phyloP scores from a whole-genome alignment of 2,113 vertebrate genomes.

The Hucho hucho region DNA sequence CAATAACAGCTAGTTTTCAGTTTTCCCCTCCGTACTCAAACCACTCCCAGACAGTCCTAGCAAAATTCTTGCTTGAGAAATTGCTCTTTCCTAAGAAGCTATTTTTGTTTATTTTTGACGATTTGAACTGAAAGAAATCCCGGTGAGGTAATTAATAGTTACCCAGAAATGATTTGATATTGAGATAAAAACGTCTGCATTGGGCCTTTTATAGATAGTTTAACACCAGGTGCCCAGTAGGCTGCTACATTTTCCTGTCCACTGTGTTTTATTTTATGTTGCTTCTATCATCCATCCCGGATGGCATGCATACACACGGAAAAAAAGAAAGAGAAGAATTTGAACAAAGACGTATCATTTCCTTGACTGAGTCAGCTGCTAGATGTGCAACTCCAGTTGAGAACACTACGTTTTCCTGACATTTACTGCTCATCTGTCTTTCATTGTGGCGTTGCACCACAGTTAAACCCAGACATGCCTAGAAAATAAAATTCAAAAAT shows the following conservation, averaged over 20 bases:
- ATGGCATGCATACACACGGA: conserved; percentile 20
- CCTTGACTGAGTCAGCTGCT: conserved; percentile 32
- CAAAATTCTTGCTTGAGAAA: too few species aligned
- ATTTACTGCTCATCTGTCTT: conserved; percentile 64
- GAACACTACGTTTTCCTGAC: conserved; percentile 42
- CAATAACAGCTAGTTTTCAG: too few species aligned
- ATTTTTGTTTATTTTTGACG: too few species aligned
- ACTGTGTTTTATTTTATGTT: conserved; percentile 27
- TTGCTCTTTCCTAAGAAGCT: too few species aligned
- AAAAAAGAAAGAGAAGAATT: conserved; percentile 20
- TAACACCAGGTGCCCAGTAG: background rate
- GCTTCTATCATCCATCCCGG: conserved; percentile 28
- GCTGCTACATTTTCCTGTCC: conserved; percentile 22
- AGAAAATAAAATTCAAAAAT: conserved; percentile 44
- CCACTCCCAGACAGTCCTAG: too few species aligned
- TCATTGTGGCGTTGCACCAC: conserved; percentile 50
- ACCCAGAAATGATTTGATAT: too few species aligned
- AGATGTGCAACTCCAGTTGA: conserved; percentile 28
- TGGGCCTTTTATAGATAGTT: background rate
- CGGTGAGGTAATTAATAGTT: too few species aligned
- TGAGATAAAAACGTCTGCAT: too few species aligned
- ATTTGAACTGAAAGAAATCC: too few species aligned
- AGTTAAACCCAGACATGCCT: conserved; percentile 44
- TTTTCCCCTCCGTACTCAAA: too few species aligned
- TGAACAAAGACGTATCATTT: conserved; percentile 26